Base-by-base conservation (phyloP, 2,888 invertebrate species). In the Drosophila greeni region DNA sequence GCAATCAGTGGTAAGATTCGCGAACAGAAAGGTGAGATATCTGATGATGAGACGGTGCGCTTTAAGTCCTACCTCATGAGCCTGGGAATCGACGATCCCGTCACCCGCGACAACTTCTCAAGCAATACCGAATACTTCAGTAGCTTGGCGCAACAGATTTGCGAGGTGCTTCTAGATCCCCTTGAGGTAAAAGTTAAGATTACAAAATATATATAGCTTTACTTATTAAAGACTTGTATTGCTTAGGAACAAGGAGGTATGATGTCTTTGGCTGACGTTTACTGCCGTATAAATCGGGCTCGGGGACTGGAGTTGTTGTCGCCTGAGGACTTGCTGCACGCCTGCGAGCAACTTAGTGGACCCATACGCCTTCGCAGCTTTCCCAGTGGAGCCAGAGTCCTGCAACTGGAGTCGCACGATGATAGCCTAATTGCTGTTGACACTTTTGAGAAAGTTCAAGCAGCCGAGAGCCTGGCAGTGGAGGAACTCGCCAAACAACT, bases 31-130 rank as follows among this genome's bases (percentile, higher is more conserved):
- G 98, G 97, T 40, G 96, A 97, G 85, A 96, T 98, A 72, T 96
- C 97, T 5, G 97, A 98, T 88, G 98, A 99, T 90, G 99, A 99
- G 90, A 99, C 99, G 9, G 92, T 98, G 6, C 92, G 94, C 79
- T 99, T 99, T 87, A 98, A 99, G 87, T 95, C 98, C 0, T 98
- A 99, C 87, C 90, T 99, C 48, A 92, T 99, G 90, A 98, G 98
- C 87, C 91, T 99, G 83, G 99, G 99, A 76, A 97, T 99, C 74
- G 97, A 97, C 85, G 98, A 99, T 90, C 99, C 99, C 1, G 99
- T 99, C 0, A 99, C 98, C 0, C 92, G 97, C 85, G 96, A 96
- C 84, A 92, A 95, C 12, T 97, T 94, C 86, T 94, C 95, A 85
- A 94, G 94, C 56, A 95, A 96, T 72, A 93, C 93, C 14, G 94